Evolutionary conservation across 2,888 invertebrate species (phyloP), one percentile per base, ranked within the genome.

Genomic region (Lacanobia oleracea): DNA sequence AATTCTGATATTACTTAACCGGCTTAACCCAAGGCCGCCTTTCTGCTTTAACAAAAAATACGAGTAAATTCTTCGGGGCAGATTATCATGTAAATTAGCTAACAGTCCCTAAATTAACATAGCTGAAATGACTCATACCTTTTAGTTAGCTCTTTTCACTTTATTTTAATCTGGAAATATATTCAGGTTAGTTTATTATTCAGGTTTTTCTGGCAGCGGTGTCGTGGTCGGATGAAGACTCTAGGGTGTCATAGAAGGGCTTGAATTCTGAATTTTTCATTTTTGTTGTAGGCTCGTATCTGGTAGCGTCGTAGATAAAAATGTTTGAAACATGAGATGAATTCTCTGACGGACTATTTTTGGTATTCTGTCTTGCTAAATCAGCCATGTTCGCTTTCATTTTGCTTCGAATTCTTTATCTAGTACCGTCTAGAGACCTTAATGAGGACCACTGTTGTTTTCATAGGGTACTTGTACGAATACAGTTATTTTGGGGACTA

Each of bases 51-150:
- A 67, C 64, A 75, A 83, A 79, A 85, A 85, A 72, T 64, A 40
- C 40, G 40, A 40, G 40, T 40, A 64, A 57, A 68, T 83, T 67
- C 54, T 71, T 72, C 21, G 16, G 56, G n/a, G 63, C 33, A 72
- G 81, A 81, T 85, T 84, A 86, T 64, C 75, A 84, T 79, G 72
- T 72, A 72, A 86, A 86, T 86, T 81, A 77, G 78, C 67, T 72
- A 64, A 76, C 69, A 72, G 67, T 57, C 63, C 79, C 60, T 82
- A 64, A 82, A 79, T 82, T 64, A 78, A 78, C 83, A 82, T 61
- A 37, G 51, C 37, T 62, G 40, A 72, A 67, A 62, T 54, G 56
- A 57, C 27, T 78, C 40, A 66, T 61, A 74, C 63, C 57, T 83
- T 81, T 74, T 63, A 33, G 50, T 67, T 69, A 9, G 57, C 54